These are phyloP conservation scores for Xenus cinereus DNA, from an alignment of 2,113 vertebrate genomes.

Conservation along the genomic window DNA sequence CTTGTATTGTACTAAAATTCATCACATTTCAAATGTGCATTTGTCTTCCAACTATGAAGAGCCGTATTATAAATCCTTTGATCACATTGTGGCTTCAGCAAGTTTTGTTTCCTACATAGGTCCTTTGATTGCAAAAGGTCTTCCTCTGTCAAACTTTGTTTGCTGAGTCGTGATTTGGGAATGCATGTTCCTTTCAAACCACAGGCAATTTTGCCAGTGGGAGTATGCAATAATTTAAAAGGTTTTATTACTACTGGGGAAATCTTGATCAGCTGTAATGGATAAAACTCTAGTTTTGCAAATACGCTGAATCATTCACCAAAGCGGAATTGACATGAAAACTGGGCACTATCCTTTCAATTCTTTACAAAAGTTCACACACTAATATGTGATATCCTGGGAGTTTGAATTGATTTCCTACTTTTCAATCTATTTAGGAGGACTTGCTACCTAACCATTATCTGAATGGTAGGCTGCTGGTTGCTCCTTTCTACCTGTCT, in stretches of 20 bases:
- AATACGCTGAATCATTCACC: neutral
- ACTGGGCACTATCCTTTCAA: neutral
- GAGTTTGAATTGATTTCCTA: neutral
- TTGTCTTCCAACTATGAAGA: neutral
- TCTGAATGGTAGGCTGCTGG: neutral
- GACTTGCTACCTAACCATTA: neutral
- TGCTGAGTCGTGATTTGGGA: neutral
- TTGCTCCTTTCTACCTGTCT: neutral
- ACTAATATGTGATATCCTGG: neutral
- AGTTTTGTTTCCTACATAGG: neutral
- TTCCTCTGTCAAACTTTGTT: neutral
- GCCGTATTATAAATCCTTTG: neutral
- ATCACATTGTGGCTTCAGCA: slow-evolving; percentile 11
- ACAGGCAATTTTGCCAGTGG: neutral
- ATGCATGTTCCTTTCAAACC: neutral
- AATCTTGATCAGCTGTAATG: neutral
- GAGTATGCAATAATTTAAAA: neutral
- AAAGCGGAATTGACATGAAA: neutral
- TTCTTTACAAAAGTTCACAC: neutral
- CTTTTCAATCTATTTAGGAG: neutral
- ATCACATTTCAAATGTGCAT: slow-evolving; percentile 15
- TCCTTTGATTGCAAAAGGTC: neutral
- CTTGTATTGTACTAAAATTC: slow-evolving; percentile 3
- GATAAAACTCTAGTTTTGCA: neutral
- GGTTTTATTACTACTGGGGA: neutral